These are phyloP conservation scores for Cyphomyrus plagiostoma DNA, from an alignment of 2,113 vertebrate species.

Conservation along the genomic window DNA sequence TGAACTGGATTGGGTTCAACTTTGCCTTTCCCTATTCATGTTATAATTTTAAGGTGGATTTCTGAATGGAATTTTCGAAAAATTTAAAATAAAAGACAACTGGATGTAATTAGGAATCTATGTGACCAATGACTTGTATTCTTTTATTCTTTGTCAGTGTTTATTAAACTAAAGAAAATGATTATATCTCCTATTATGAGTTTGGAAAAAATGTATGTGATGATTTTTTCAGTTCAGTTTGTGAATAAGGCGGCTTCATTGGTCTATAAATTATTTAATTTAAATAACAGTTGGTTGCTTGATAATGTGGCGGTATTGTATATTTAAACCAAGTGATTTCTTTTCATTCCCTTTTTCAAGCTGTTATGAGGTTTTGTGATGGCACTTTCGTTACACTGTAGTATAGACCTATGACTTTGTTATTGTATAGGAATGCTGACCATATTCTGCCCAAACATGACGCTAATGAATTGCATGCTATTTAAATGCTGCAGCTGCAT, in stretches of 20 bases:
- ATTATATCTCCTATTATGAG: not conserved
- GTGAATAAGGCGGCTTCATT: not conserved
- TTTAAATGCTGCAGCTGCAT: not conserved
- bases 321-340: not conserved
- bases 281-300: not conserved
- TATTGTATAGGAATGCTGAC: not conserved
- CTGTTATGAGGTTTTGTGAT: not conserved
- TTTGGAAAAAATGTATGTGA: not conserved
- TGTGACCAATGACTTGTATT: not conserved
- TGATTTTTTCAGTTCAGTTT: not conserved
- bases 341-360: not conserved
- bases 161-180: not conserved
- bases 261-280: not conserved
- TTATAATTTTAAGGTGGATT: not conserved
- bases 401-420: not conserved
- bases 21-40: not conserved
- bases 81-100: not conserved
- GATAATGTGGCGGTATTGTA: not conserved
- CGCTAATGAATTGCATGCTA: not conserved
- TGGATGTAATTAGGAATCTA: not conserved
- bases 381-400: not conserved
- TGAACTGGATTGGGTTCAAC: not conserved
- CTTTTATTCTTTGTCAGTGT: not conserved
- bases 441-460: not conserved
- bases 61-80: not conserved